Evolutionary conservation across 2,113 vertebrate species (phyloP).

Genomic region (Microcebus ravelobensis): DNA sequence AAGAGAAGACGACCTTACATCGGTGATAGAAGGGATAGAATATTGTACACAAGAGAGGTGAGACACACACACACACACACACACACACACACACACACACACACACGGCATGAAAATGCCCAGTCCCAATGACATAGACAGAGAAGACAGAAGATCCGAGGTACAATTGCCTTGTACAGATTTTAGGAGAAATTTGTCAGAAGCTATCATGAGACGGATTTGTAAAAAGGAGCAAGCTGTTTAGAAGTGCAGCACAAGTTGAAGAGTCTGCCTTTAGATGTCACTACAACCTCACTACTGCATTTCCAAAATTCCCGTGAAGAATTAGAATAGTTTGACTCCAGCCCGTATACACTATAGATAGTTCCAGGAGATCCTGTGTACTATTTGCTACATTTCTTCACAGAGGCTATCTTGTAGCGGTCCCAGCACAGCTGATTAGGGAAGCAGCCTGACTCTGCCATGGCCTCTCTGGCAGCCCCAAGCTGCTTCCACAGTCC

Average conservation of each 20-base stretch:
- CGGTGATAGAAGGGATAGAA: background rate
- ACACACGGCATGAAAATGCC: background rate
- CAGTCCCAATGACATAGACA: background rate
- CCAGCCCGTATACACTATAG: constrained; percentile 78
- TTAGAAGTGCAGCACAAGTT: constrained; percentile 67
- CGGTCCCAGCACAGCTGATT: constrained; percentile 89
- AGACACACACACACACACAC: too few relatives aligned
- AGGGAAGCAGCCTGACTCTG: constrained; percentile 89
- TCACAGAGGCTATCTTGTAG: constrained; percentile 88
- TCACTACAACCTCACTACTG: constrained; percentile 96
- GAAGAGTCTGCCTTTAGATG: constrained; percentile 94
- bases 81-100: too few relatives aligned
- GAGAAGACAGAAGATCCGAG: background rate
- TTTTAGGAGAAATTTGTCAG: constrained; percentile 18
- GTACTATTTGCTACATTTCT: constrained; percentile 89
- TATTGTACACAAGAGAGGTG: background rate
- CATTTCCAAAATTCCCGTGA: constrained; percentile 84
- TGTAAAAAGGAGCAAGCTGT: constrained; percentile 66
- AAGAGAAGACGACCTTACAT: background rate
- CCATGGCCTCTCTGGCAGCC: constrained; percentile 89
- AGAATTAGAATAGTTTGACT: constrained; percentile 82
- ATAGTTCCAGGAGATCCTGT: constrained; percentile 79
- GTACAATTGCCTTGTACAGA: background rate
- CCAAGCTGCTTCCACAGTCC: constrained; percentile 84
- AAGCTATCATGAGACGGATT: constrained; percentile 34